Base-by-base conservation (phyloP, 2,113 vertebrate genomes). In the Marmota monax region DNA sequence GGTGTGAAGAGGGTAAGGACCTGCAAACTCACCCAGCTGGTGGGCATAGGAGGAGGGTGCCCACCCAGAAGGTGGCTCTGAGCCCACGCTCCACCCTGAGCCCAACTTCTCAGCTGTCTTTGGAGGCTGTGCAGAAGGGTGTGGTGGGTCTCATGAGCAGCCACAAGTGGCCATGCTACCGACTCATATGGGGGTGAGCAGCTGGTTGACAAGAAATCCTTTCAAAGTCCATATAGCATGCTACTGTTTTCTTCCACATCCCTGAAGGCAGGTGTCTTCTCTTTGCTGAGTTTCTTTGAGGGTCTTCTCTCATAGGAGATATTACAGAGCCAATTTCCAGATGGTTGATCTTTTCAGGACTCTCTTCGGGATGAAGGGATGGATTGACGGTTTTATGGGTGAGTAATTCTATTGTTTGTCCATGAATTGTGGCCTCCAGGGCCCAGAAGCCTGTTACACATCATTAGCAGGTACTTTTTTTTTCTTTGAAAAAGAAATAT, bases 21-120 rank as follows among this genome's bases (percentile, higher is more conserved):
- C 5, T 16, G 53, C 4, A 14, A 29, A 61, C 7, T 1, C 10
- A 22, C 1, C 9, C 13, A 27, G 25, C 37, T 20, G 2, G 23
- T 5, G 2, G 42, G 8, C 16, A 1, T 9, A 9, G 34, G 76
- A n/a, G 20, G 1, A 3, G 10, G 20, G 2, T 8, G 42, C 51
- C 27, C 4, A 3, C 42, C 20, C 22, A 9, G 27, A 10, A 65
- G 27, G 32, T 5, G 1, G 4, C 34, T 45, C n/a, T 16, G 29
- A 61, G 7, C 22, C 61, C 45, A 14, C 45, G 32, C 5, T n/a
- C 5, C 2, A 2, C 17, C 53, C 27, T 11, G 32, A 1, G 25
- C 7, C 0, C 3, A 5, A 1, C 7, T 0, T 2, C 27, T 48
- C 14, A 14, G 8, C 25, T 12, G 1, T 23, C 8, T 14, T n/a